Evolutionary conservation across 2,797 vertebrate species (phyloP).

Genomic region (Sebastolobus altivelis): DNA sequence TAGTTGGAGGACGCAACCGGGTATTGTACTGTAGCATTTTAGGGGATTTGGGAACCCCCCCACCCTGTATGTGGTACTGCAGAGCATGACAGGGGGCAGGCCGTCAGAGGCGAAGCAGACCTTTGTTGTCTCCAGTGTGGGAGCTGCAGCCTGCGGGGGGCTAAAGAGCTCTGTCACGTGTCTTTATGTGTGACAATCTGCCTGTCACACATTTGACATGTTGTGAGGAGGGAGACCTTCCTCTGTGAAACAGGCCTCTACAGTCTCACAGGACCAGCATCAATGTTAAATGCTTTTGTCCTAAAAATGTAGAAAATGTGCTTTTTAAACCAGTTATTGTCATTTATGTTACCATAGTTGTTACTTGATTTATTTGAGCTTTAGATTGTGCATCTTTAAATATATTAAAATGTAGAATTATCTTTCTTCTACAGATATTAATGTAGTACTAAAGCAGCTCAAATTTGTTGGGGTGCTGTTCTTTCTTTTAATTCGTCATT

Average conservation of each 20-base stretch:
- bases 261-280: neutral
- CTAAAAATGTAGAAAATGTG: neutral
- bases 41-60: conserved; percentile 19
- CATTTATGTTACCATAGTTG: neutral
- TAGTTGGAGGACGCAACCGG: neutral
- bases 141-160: conserved; percentile 50
- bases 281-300: neutral
- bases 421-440: neutral
- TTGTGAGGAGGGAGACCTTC: conserved; percentile 17
- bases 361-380: neutral
- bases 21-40: neutral
- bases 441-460: neutral
- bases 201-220: conserved; percentile 58
- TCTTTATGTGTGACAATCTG: conserved; percentile 62
- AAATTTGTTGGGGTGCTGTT: conserved; percentile 38
- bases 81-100: neutral
- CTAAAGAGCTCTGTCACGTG: conserved; percentile 64
- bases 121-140: conserved; percentile 54
- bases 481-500: conserved; percentile 49
- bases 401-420: conserved; percentile 6
- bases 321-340: neutral
- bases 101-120: conserved; percentile 38
- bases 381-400: conserved; percentile 14
- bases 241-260: neutral
- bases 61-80: neutral